Percentiles rank a stretch among this genome's conserved stretches.
These are phyloP conservation scores for Morpho deidamia DNA, from an alignment of 2,888 invertebrate genomes.

Conservation along the genomic window DNA sequence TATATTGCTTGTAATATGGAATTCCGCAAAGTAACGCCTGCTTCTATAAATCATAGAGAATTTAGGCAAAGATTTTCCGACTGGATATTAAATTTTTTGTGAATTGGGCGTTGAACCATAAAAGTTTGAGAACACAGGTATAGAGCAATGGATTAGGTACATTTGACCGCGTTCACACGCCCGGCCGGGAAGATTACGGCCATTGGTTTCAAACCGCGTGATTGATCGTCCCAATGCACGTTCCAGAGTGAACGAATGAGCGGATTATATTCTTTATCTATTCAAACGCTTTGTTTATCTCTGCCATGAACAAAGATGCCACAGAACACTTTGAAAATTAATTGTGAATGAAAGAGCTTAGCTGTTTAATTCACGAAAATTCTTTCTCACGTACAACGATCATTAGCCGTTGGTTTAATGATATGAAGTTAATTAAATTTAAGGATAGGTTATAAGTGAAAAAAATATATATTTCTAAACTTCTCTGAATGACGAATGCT, in stretches of 20 bases:
- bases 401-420: too few species aligned
- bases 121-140: too few species aligned
- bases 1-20: too few species aligned
- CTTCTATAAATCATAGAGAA: too few species aligned
- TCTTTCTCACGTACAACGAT: conserved; percentile 7
- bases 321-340: conserved; percentile 10
- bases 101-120: too few species aligned
- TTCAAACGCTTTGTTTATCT: conserved; percentile 17
- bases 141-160: conserved; percentile 18
- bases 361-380: neutral
- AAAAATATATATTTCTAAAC: too few species aligned
- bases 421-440: too few species aligned
- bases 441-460: too few species aligned
- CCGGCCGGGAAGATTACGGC: conserved; percentile 53
- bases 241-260: conserved; percentile 36
- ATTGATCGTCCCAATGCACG: conserved; percentile 62
- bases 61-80: too few species aligned
- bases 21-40: too few species aligned
- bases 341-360: conserved; percentile 10
- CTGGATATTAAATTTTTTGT: too few species aligned
- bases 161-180: conserved; percentile 72
- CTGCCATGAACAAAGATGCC: conserved; percentile 9
- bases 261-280: conserved; percentile 56
- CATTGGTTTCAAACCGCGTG: conserved; percentile 55
- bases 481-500: too few species aligned